Evolutionary conservation across 1,140 invertebrate species (phyloP).

Genomic region (Paraescarpia echinospica): DNA sequence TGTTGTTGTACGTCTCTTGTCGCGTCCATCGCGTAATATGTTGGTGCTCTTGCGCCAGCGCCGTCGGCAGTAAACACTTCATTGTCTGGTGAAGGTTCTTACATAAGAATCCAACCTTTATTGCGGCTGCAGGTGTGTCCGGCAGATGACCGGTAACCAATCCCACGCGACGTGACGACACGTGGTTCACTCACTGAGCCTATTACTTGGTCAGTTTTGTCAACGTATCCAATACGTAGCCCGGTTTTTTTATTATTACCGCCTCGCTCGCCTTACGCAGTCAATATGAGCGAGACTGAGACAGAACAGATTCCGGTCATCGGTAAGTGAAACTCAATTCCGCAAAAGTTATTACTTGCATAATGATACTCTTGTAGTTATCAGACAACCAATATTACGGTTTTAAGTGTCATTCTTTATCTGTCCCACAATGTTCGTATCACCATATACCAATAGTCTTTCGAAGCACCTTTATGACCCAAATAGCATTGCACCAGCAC

Average conservation of each 20-base stretch:
- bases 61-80: not conserved
- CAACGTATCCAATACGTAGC: not conserved
- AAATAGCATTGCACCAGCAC: too few species aligned
- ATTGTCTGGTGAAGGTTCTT: not conserved
- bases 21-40: too few species aligned
- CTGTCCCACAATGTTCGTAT: too few species aligned
- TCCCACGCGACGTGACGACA: not conserved
- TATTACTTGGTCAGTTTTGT: not conserved
- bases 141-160: not conserved
- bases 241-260: not conserved
- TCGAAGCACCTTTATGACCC: too few species aligned
- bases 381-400: too few species aligned
- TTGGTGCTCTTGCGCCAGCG: not conserved
- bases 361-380: too few species aligned
- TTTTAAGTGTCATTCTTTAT: too few species aligned
- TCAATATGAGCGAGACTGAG: not conserved
- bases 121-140: not conserved
- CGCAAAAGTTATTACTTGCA: too few species aligned
- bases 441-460: too few species aligned
- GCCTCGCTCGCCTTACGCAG: not conserved
- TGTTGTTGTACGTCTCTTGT: too few species aligned
- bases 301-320: not conserved
- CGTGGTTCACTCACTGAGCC: not conserved
- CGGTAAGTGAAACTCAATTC: not conserved
- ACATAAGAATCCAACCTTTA: not conserved